Evolutionary conservation across 1,140 invertebrate genomes (phyloP), one percentile per base, ranked within the genome.

Genomic region (Polypedilum pembai): DNA sequence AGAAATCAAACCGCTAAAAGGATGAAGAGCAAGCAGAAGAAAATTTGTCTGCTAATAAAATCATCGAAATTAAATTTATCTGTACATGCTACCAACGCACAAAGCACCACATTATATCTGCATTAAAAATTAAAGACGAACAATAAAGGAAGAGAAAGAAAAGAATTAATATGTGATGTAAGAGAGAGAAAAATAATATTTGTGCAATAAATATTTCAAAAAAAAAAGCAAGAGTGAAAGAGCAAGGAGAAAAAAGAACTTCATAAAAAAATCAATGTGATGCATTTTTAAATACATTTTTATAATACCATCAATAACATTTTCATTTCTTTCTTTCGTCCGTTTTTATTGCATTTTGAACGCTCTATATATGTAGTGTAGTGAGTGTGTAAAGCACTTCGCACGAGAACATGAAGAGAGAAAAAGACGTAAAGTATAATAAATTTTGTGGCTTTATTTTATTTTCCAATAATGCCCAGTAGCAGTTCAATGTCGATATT

Each of bases 231-330:
- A n/a, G n/a, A n/a, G n/a, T n/a, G n/a, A n/a, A n/a, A n/a, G n/a
- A n/a, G n/a, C n/a, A n/a, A n/a, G n/a, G n/a, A n/a, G 3, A 56
- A 56, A 69, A 69, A 69, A 4, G 8, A 10, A 69, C 65, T 21
- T 8, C 65, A 69, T 69, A 69, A 69, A 69, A 69, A 69, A 69
- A 69, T 69, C 65, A 69, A 69, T 69, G 65, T 69, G 65, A 69
- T 69, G 65, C 65, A 69, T 69, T 69, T 69, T 69, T 69, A 69
- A 69, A 69, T 69, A 69, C 65, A 69, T 69, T 69, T 69, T 69
- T 69, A 69, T 69, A 69, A 56, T 69, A 21, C 65, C 65, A 69
- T 69, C 65, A 69, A 69, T 69, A 20, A 69, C 65, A 15, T 69
- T 69, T 69, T 69, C 65, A 69, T 69, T 69, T 18, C 17, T 69